Percentiles rank a stretch among this genome's conserved stretches.
Conservation (phyloP, 2,888 invertebrate species). For the Apamea monoglypha region DNA sequence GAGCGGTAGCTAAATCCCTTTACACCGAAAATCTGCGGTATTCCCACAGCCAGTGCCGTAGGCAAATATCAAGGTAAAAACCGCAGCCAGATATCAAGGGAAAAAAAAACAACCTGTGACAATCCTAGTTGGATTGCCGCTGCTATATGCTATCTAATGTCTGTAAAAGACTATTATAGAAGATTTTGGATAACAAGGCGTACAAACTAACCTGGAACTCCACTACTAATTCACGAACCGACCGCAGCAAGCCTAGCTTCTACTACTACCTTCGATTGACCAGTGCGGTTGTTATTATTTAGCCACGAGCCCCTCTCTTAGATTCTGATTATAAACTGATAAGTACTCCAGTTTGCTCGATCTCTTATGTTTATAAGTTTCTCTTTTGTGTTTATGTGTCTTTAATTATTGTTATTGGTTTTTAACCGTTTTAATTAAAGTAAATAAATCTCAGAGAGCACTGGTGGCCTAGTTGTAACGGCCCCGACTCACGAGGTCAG, state of each 20-base stretch:
- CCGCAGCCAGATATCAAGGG: not conserved
- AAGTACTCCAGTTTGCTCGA: not conserved
- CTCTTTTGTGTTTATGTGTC: not conserved
- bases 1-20: not conserved
- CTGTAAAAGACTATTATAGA: not conserved
- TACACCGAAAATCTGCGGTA: not conserved
- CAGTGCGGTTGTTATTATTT: too few relatives aligned
- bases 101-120: not conserved
- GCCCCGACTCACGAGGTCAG: too few relatives aligned
- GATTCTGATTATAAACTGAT: not conserved
- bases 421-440: not conserved
- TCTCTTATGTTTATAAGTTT: not conserved
- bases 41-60: not conserved
- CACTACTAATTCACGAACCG: too few relatives aligned
- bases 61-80: too few relatives aligned
- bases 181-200: too few relatives aligned
- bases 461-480: too few relatives aligned
- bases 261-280: too few relatives aligned
- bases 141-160: not conserved
- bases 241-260: too few relatives aligned
- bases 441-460: not conserved
- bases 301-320: not conserved
- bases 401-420: not conserved
- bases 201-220: too few relatives aligned
- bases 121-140: not conserved